phyloP scores from a whole-genome alignment of 2,113 vertebrate species.

The Leptobrachium ailaonicum region DNA sequence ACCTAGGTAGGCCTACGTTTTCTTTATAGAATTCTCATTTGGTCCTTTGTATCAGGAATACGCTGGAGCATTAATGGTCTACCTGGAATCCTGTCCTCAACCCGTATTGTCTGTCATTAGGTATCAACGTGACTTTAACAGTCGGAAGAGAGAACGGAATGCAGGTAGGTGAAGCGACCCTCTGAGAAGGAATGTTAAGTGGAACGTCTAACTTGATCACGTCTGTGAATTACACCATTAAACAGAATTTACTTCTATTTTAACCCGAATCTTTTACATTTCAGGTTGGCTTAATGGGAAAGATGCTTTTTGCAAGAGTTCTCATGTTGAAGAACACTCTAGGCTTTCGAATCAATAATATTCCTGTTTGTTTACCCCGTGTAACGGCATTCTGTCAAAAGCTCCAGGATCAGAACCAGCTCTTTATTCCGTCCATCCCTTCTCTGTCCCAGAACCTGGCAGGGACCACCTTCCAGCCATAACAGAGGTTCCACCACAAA shows the following conservation, averaged over 20 bases:
- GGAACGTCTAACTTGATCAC: constrained; percentile 9
- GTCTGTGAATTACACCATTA: constrained; percentile 14
- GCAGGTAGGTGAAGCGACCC: not conserved
- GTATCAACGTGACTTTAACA: not conserved
- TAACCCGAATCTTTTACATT: not conserved
- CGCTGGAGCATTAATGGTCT: constrained; percentile 16
- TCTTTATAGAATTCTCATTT: constrained; percentile 16
- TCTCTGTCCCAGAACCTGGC: too few species aligned
- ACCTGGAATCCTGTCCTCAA: constrained; percentile 17
- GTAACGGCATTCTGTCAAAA: too few species aligned
- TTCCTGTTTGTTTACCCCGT: not conserved
- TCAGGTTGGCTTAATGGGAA: not conserved
- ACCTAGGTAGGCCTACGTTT: constrained; percentile 7
- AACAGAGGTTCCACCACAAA: too few species aligned
- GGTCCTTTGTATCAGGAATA: constrained; percentile 19
- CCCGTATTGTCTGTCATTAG: constrained; percentile 20
- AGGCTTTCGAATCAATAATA: not conserved
- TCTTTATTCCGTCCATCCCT: too few species aligned
- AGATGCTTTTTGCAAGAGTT: not conserved
- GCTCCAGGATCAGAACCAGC: too few species aligned
- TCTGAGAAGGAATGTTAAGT: constrained; percentile 39
- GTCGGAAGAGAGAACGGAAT: not conserved
- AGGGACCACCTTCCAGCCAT: too few species aligned
- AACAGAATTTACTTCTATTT: not conserved
- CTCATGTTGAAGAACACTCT: not conserved